Conservation (phyloP, 2,113 vertebrate species). For the Colius striatus region DNA sequence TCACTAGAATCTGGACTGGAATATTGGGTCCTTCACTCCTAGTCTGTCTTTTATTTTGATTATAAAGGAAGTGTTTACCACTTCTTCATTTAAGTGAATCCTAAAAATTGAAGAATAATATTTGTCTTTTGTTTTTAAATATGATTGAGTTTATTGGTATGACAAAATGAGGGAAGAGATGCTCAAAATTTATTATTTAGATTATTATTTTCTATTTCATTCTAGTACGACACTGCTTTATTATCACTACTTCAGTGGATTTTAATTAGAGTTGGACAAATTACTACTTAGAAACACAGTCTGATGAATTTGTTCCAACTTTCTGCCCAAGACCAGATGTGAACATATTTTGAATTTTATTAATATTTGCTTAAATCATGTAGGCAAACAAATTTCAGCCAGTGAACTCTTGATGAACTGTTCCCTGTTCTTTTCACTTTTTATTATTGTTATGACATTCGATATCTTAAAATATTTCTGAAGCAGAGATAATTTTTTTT, state of each 20-base stretch:
- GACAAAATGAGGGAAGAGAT: background rate
- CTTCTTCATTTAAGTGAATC: background rate
- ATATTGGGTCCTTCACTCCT: background rate
- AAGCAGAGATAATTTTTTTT: background rate
- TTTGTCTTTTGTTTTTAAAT: background rate
- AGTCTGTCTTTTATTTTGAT: background rate
- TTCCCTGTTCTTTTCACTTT: background rate
- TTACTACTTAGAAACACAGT: background rate
- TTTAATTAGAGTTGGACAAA: constrained; percentile 35
- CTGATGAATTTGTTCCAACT: constrained; percentile 24
- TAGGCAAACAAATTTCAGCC: constrained; percentile 26
- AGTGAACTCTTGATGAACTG: background rate
- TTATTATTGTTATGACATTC: background rate
- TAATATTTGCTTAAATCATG: constrained; percentile 30
- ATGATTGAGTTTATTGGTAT: background rate
- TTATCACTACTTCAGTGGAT: background rate
- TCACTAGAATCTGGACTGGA: background rate
- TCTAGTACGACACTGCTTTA: background rate
- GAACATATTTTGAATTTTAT: constrained; percentile 36
- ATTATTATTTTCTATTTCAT: background rate
- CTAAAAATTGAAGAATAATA: background rate
- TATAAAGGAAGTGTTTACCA: background rate
- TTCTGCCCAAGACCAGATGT: background rate
- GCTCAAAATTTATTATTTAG: background rate
- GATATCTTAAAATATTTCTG: background rate